Evolutionary conservation across 1,140 invertebrate genomes (phyloP).

Genomic region (Brachionus calyciflorus): DNA sequence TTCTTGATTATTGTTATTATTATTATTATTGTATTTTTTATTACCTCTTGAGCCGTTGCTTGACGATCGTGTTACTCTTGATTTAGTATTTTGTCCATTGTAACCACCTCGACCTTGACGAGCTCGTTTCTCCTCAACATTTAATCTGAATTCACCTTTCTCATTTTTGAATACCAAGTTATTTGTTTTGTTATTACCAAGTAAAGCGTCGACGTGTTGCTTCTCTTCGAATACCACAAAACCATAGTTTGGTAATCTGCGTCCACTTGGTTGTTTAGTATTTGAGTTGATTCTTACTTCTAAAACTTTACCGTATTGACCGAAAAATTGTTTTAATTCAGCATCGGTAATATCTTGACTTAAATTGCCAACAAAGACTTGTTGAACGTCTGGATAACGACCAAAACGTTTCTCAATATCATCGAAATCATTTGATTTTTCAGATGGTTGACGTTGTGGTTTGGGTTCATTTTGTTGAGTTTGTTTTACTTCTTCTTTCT

Average conservation of each 20-base stretch:
- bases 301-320: slow-evolving; percentile 31
- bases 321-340: slow-evolving; percentile 17
- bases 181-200: slow-evolving; percentile 19
- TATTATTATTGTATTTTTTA: too few relatives aligned
- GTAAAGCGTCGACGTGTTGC: background rate
- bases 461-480: background rate
- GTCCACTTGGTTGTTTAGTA: slow-evolving; percentile 16
- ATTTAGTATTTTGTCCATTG: background rate
- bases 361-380: slow-evolving; percentile 46
- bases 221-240: slow-evolving; percentile 43
- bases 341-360: slow-evolving; percentile 5
- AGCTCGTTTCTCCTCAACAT: slow-evolving; percentile 39
- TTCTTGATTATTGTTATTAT: slow-evolving; percentile 20
- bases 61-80: slow-evolving; percentile 11
- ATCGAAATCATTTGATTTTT: slow-evolving; percentile 18
- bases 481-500: slow-evolving; percentile 15
- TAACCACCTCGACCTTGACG: slow-evolving; percentile 23
- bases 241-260: slow-evolving; percentile 38
- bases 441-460: background rate
- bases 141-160: slow-evolving; percentile 39
- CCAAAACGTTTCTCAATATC: slow-evolving; percentile 24
- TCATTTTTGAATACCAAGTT: slow-evolving; percentile 38
- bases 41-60: slow-evolving; percentile 26
- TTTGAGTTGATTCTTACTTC: slow-evolving; percentile 43
- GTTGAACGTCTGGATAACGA: slow-evolving; percentile 41